These are phyloP conservation scores for Zelleria hepariella DNA, from an alignment of 2,888 invertebrate species.

Conservation along the genomic window DNA sequence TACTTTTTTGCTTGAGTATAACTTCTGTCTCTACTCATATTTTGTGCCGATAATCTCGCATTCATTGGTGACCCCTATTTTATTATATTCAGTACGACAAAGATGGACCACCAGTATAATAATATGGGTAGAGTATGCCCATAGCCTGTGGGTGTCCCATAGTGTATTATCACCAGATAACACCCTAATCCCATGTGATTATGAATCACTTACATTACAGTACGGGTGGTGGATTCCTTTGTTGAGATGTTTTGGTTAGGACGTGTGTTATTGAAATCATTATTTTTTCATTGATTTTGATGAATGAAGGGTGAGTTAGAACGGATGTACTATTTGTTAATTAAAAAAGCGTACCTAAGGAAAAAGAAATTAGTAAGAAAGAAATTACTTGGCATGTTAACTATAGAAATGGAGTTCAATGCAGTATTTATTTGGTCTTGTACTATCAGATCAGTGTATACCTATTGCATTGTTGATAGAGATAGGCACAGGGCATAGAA, in stretches of 20 bases:
- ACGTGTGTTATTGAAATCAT: background rate
- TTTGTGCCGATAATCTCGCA: too few species aligned
- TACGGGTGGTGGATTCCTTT: slow-evolving; percentile 51
- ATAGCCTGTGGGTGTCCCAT: slow-evolving; percentile 19
- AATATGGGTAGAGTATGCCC: background rate
- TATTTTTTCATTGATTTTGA: background rate
- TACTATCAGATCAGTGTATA: too few species aligned
- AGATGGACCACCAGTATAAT: background rate
- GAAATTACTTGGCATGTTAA: too few species aligned
- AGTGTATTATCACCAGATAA: slow-evolving; percentile 50
- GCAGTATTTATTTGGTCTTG: too few species aligned
- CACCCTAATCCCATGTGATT: slow-evolving; percentile 60
- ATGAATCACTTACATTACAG: slow-evolving; percentile 33
- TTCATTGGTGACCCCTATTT: too few species aligned
- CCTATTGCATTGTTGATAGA: too few species aligned
- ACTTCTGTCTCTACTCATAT: too few species aligned
- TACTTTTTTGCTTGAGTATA: too few species aligned
- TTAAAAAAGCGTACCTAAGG: too few species aligned
- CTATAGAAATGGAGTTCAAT: too few species aligned
- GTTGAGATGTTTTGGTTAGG: slow-evolving; percentile 13
- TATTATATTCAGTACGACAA: background rate
- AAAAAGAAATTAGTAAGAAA: too few species aligned
- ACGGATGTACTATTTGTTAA: background rate
- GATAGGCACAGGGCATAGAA: too few species aligned
- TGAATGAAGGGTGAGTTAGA: background rate